These are phyloP conservation scores for Rutpela maculata DNA, from an alignment of 2,888 invertebrate genomes.

Conservation along the genomic window DNA sequence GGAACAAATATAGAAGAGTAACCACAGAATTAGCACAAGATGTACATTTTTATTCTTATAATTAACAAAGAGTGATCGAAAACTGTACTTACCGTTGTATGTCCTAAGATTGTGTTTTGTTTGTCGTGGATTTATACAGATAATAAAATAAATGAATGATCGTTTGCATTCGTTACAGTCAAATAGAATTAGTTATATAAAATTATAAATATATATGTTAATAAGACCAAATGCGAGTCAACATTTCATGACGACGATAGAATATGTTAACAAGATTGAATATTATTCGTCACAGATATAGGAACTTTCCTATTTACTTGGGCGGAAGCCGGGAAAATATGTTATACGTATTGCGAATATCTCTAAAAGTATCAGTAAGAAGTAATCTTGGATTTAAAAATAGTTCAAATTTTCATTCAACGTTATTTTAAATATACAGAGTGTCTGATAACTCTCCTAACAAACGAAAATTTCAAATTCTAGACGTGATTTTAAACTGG, in stretches of 20 bases:
- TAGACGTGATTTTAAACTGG: no score
- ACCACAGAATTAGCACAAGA: slow-evolving; percentile 11
- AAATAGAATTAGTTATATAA: neutral
- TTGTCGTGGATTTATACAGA: neutral
- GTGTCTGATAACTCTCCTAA: no score
- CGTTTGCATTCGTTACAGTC: neutral
- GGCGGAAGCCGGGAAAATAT: no score
- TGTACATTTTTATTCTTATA: neutral
- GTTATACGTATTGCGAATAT: no score
- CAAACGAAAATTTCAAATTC: no score
- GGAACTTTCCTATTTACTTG: no score
- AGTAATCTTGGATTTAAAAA: no score
- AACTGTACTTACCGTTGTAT: slow-evolving; percentile 19
- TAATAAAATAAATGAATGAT: neutral
- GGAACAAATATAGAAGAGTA: no score
- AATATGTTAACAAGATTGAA: neutral
- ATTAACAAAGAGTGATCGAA: neutral
- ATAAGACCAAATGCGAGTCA: neutral
- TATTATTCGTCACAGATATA: no score
- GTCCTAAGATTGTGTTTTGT: slow-evolving; percentile 22
- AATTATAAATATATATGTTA: neutral
- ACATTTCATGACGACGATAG: neutral
- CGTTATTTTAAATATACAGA: no score
- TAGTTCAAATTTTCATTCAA: no score
- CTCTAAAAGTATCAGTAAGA: no score